Conservation (phyloP, 2,888 invertebrate genomes). For the Lasioglossum lativentre region DNA sequence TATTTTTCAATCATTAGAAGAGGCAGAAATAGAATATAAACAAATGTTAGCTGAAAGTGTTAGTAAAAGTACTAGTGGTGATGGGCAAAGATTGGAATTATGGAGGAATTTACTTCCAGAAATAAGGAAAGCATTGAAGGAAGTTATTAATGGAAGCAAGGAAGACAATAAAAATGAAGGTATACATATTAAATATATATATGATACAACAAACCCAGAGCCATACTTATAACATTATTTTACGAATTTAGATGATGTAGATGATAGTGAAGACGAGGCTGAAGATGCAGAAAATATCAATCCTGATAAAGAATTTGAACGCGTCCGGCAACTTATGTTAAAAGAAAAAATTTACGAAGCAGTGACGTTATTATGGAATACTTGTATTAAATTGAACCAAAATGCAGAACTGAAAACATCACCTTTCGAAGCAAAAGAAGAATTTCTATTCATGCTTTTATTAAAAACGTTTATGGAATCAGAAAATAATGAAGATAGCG, state of each 20-base stretch:
- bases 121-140: constrained; percentile 76
- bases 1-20: constrained; percentile 87
- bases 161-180: constrained; percentile 1
- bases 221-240: neutral
- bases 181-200: constrained; percentile 15
- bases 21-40: constrained; percentile 88
- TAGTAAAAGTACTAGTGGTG: constrained; percentile 75
- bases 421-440: constrained; percentile 68
- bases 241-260: constrained; percentile 45
- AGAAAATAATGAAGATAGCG: constrained; percentile 67
- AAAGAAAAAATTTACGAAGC: constrained; percentile 76
- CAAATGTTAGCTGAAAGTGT: constrained; percentile 80
- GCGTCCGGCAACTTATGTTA: constrained; percentile 79
- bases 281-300: constrained; percentile 65
- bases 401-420: constrained; percentile 66
- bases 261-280: constrained; percentile 50
- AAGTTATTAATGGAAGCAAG: constrained; percentile 52
- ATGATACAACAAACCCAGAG: neutral
- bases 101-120: constrained; percentile 77
- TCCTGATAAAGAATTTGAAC: constrained; percentile 76
- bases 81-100: constrained; percentile 76
- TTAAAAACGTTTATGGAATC: constrained; percentile 81
- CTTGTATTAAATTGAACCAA: constrained; percentile 62
- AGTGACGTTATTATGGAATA: constrained; percentile 70
- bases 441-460: constrained; percentile 74